Evolutionary conservation across 2,113 vertebrate genomes (phyloP), one percentile per base, ranked within the genome.

Genomic region (Onychorhynchus coronatus): DNA sequence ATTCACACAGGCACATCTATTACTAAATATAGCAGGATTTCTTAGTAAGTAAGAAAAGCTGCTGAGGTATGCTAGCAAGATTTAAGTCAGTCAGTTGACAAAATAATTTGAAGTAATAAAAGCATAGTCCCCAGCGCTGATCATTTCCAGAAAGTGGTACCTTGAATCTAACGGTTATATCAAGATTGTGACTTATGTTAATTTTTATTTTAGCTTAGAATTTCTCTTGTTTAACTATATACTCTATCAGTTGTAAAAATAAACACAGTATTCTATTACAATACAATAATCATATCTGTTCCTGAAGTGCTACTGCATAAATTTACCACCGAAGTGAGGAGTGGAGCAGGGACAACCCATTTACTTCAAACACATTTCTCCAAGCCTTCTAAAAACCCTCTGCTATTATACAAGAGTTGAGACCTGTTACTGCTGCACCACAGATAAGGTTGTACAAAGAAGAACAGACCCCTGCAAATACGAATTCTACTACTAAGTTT

Each of bases 21-120:
- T 84, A 97, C 97, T 98, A 98, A 98, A 97, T 97, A 97, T 95
- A 97, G 96, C 76, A 93, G 23, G 73, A 92, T 73, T 90, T 97
- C 95, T 94, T 89, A 96, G 94, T 91, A 70, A 90, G 89, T 91
- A 70, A 91, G 89, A 78, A 59, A 95, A 94, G 91, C 84, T 90
- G 85, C 84, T 95, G 71, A 91, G 75, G 80, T 96, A 97, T 68
- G 80, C 86, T 76, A 94, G 94, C 88, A 95, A 86, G 91, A 86
- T 95, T 96, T 95, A 49, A 95, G 83, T 78, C 84, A 92, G 65
- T 35, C 79, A 92, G 72, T 35, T 71, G 50, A 95, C 66, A 91
- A 94, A 85, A 53, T 37, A 52, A 73, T 76, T 84, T 63, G 65
- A 85, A 91, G 68, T 15, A 59, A 65, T 87, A 80, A 92, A 83